phyloP scores from a whole-genome alignment of 2,888 invertebrate species.

The Epinotia demarniana region DNA sequence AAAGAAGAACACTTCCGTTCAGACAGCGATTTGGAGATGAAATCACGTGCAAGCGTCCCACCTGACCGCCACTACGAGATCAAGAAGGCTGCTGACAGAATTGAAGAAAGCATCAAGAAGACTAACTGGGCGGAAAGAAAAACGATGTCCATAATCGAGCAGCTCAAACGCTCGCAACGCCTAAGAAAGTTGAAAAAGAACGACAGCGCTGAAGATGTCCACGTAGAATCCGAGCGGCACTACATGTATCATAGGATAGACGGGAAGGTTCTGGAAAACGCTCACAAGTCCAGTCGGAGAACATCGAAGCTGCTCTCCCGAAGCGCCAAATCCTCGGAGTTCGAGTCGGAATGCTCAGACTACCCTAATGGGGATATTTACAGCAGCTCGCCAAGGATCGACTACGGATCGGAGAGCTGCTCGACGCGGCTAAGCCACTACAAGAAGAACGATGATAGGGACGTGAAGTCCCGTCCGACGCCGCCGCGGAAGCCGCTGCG shows the following conservation, averaged over 20 bases:
- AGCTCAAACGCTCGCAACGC: conserved; percentile 76
- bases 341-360: conserved; percentile 88
- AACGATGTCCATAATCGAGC: conserved; percentile 78
- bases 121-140: conserved; percentile 81
- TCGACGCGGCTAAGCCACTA: conserved; percentile 74
- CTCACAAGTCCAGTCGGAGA: conserved; percentile 81
- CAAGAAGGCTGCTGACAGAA: conserved; percentile 73
- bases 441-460: conserved; percentile 74
- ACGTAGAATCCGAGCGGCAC: conserved; percentile 77
- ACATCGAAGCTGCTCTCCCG: conserved; percentile 80
- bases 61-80: conserved; percentile 68
- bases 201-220: conserved; percentile 78
- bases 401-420: conserved; percentile 85
- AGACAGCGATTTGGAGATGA: conserved; percentile 72
- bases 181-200: conserved; percentile 74
- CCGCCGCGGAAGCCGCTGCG: conserved; percentile 94
- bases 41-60: conserved; percentile 57
- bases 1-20: conserved; percentile 74
- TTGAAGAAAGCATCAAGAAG: conserved; percentile 80
- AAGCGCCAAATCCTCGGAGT: conserved; percentile 90
- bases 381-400: conserved; percentile 74
- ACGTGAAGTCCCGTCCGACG: conserved; percentile 86
- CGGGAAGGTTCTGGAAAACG: conserved; percentile 82
- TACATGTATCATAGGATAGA: conserved; percentile 78
- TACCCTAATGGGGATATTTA: conserved; percentile 77